Base-by-base conservation (phyloP, 2,113 vertebrate genomes). In the Phyllostomus hastatus region DNA sequence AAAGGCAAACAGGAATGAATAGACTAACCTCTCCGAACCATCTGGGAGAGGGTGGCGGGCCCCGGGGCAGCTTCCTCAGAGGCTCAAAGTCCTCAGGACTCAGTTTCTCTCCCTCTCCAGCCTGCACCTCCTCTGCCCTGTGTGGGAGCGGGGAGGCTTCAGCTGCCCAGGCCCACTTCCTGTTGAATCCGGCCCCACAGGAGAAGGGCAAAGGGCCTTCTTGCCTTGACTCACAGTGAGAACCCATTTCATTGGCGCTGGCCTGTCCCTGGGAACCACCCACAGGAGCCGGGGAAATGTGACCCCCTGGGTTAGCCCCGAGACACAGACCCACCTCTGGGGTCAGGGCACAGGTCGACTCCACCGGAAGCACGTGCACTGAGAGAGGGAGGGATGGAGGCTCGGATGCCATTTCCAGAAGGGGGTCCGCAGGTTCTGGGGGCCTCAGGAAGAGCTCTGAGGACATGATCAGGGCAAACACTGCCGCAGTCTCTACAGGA, bases 41-140 rank as follows among this genome's bases (percentile, higher is more conserved):
- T 6, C 3, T 5, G 10, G 28, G 3, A 50, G 26, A 73, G 5
- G 7, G 31, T 0, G 12, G n/a, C 1, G 14, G 35, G 35, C 11
- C 38, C 7, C 22, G 17, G 1, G 26, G 17, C 50, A 72, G 41
- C 12, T 50, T 38, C 12, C 0, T 2, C 0, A 38, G 64, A 90
- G 81, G 24, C 24, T 67, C 35, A 7, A 10, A 19, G 24, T 35
- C 28, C 35, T 86, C 1, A 1, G 80, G 75, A 83, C 43, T 38
- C 26, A 43, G 66, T 35, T 20, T 52, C 86, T 31, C 72, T 48
- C 9, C 54, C 11, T 31, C 8, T 75, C 28, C 38, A 22, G 22
- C 73, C 26, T 57, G 38, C 26, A 41, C 66, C 24, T 86, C 38
- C 67, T 82, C 15, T 3, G 20, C 41, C 48, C 57, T 67, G 1